phyloP scores from a whole-genome alignment of 2,888 invertebrate species.

The Euzetes globulus region DNA sequence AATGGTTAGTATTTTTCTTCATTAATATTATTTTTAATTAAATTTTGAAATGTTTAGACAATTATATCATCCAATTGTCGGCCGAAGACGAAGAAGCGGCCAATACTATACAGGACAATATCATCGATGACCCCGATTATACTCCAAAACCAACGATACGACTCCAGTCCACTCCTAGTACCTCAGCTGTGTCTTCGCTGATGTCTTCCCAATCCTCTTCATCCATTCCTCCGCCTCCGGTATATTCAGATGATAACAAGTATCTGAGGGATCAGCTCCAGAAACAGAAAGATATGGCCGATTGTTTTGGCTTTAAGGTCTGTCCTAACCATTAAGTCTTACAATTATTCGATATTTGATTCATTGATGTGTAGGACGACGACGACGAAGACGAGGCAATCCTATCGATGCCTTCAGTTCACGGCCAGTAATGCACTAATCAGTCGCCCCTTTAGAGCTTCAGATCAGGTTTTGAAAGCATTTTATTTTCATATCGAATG shows the following conservation, averaged over 20 bases:
- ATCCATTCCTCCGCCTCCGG: slow-evolving; percentile 27
- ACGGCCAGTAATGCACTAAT: slow-evolving; percentile 31
- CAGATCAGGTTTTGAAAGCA: too few species aligned
- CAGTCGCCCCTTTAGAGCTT: too few species aligned
- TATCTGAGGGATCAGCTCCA: slow-evolving; percentile 34
- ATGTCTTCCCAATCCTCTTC: background rate
- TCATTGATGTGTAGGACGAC: slow-evolving; percentile 23
- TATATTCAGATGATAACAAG: slow-evolving; percentile 26
- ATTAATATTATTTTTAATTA: too few species aligned
- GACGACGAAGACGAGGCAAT: slow-evolving; percentile 43
- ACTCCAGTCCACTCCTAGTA: background rate
- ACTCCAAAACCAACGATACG: background rate
- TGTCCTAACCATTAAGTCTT: background rate
- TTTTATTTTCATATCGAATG: too few species aligned
- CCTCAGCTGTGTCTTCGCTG: background rate
- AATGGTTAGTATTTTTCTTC: slow-evolving; percentile 2
- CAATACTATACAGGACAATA: slow-evolving; percentile 31
- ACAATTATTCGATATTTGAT: slow-evolving; percentile 12
- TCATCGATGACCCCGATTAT: slow-evolving; percentile 23
- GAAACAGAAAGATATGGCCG: slow-evolving; percentile 42
- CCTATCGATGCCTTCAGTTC: slow-evolving; percentile 42
- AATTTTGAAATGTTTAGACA: slow-evolving; percentile 14
- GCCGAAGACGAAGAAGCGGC: slow-evolving; percentile 32
- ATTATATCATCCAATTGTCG: slow-evolving; percentile 38
- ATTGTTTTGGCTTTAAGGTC: slow-evolving; percentile 43